These are phyloP conservation scores for Noctua comes DNA, from an alignment of 2,888 invertebrate species.

Conservation along the genomic window DNA sequence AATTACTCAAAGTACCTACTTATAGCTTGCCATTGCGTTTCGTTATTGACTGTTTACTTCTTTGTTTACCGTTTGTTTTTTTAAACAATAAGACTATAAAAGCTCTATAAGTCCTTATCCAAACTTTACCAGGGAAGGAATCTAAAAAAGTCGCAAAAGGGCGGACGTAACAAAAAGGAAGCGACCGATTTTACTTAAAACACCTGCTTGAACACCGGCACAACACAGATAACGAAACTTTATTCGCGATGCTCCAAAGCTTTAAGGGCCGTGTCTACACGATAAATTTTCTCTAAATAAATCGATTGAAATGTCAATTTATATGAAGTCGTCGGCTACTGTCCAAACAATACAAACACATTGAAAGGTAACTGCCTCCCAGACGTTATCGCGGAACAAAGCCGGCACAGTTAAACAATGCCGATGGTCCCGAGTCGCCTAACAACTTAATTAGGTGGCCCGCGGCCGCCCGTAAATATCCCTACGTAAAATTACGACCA, in stretches of 20 bases:
- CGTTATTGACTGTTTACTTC: not conserved
- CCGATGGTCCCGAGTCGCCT: constrained; percentile 83
- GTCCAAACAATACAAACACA: constrained; percentile 82
- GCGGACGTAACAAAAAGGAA: constrained; percentile 73
- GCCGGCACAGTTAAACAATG: constrained; percentile 86
- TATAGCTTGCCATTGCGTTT: not conserved
- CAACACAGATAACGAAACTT: constrained; percentile 49
- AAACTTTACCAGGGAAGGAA: constrained; percentile 25
- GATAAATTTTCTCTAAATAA: constrained; percentile 44
- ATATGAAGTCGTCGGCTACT: constrained; percentile 79
- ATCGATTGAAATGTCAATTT: constrained; percentile 68
- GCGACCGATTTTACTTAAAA: constrained; percentile 73
- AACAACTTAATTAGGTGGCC: constrained; percentile 90
- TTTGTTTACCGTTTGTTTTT: not conserved
- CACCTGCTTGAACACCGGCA: constrained; percentile 47
- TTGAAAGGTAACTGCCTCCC: constrained; percentile 76
- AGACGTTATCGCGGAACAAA: constrained; percentile 84
- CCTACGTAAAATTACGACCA: constrained; percentile 89
- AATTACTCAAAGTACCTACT: not conserved
- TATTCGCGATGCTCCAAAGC: constrained; percentile 31
- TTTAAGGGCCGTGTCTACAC: constrained; percentile 9
- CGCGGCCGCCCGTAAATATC: constrained; percentile 89
- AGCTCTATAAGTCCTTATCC: constrained; percentile 9
- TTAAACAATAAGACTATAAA: constrained; percentile 13
- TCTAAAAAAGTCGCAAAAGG: constrained; percentile 56